Base-by-base conservation (phyloP, 2,797 vertebrate genomes). In the Cryptoblepharus egeriae region DNA sequence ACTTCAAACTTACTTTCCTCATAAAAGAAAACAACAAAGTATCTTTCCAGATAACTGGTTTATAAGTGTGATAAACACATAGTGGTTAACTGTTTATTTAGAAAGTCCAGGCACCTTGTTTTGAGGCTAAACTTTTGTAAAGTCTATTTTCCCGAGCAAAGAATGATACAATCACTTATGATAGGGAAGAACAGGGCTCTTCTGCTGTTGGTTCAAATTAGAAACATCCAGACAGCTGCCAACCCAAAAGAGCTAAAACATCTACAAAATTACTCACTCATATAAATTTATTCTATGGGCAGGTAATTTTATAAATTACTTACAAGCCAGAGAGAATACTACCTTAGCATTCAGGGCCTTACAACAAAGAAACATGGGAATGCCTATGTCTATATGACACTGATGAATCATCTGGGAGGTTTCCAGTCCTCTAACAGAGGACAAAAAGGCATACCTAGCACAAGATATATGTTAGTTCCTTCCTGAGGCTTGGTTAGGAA, bases 1-100 rank as follows among this genome's bases (percentile, higher is more conserved):
- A 70, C 58, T 91, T 79, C 26, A 13, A 90, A 82, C 58, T 76
- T 60, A 13, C 68, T 71, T 8, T 4, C 82, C 68, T 75, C 78
- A 58, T 72, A 1, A 1, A 79, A 80, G 88, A 77, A 79, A 65
- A 67, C n/a, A 7, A 55, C 16, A 65, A 39, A 39, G 49, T 20
- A 15, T 58, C 35, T 75, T 83, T 71, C 32, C 49, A 78, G n/a
- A 39, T n/a, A 68, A 58, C 60, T 61, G 60, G 61, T 79, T 52
- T 68, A n/a, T n/a, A 10, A 73, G 76, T 79, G 49, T 20, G 60
- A 61, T 32, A 55, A 49, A n/a, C 42, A 55, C n/a, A 73, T 2
- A 61, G 73, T 60, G 22, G 35, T 72, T 72, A 69, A 2, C 35
- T 45, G 8, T 65, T n/a, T n/a, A n/a, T n/a, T n/a, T n/a, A 49